Evolutionary conservation across 37 sponge, comb jelly and placozoan genomes (phyloP), one percentile per base, ranked within the genome.

Genomic region (Amphimedon queenslandica): DNA sequence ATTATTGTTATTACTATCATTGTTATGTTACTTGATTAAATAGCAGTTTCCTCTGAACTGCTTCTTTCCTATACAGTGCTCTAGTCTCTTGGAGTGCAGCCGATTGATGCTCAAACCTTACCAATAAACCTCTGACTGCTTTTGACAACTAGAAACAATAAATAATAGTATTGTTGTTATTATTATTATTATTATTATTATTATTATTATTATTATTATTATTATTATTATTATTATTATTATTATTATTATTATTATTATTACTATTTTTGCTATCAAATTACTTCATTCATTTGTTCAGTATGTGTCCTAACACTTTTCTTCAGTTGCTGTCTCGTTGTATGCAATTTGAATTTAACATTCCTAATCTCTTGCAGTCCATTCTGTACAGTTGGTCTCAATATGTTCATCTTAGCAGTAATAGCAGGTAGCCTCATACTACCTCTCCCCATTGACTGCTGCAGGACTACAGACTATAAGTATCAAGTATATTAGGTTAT

Each of bases 11-110:
- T n/a, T n/a, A n/a, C n/a, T n/a, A n/a, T n/a, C n/a, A n/a, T n/a
- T n/a, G n/a, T n/a, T n/a, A n/a, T n/a, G n/a, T 37, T 24, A 83
- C 92, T 78, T 92, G 80, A 75, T 92, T 92, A 71, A 64, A 87
- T 2, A 92, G 88, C 10, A 79, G 42, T 37, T 83, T 92, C 60
- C 92, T 78, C 38, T 92, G 88, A 2, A 77, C 70, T 31, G 71
- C 69, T 55, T 92, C 92, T 47, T 79, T 86, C 39, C 76, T 74
- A 67, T 92, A 92, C 24, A 92, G 76, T 20, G 72, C 33, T 32
- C 75, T 92, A 20, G 78, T 58, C 63, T 92, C 88, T 16, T n/a
- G 42, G 11, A 87, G 51, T 57, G 87, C 92, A 8, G 37, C 38
- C 3, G 40, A 34, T 27, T 82, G 71, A 40, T 64, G 28, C 41